Percentiles rank a stretch among this genome's conserved stretches.
Conservation (phyloP, 1,140 invertebrate genomes). For the Drosophila orena region DNA sequence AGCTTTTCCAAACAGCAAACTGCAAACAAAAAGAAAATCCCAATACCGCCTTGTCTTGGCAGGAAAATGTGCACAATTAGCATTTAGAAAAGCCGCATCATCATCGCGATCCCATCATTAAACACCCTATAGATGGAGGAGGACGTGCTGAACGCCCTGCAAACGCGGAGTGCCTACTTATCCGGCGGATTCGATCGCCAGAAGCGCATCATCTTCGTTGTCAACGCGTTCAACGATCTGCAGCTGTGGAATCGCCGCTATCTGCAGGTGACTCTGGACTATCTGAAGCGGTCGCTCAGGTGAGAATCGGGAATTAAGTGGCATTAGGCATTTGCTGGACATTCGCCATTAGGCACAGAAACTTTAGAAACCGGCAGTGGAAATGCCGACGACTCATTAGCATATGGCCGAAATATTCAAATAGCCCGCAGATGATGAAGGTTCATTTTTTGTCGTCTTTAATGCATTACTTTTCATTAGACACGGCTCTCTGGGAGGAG, state of each 20-base stretch:
- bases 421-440: slow-evolving; percentile 67
- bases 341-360: neutral
- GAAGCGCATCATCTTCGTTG: slow-evolving; percentile 87
- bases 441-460: slow-evolving; percentile 24
- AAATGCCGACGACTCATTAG: slow-evolving; percentile 60
- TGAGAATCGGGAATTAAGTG: slow-evolving; percentile 73
- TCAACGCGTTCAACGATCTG: slow-evolving; percentile 87
- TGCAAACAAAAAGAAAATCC: slow-evolving; percentile 51
- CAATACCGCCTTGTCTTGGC: slow-evolving; percentile 32
- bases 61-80: slow-evolving; percentile 60
- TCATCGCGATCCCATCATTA: slow-evolving; percentile 37
- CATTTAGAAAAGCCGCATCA: slow-evolving; percentile 54
- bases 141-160: slow-evolving; percentile 86
- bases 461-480: slow-evolving; percentile 66
- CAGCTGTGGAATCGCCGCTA: slow-evolving; percentile 85
- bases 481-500: slow-evolving; percentile 17
- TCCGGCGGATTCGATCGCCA: slow-evolving; percentile 89
- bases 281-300: slow-evolving; percentile 88
- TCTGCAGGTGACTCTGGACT: slow-evolving; percentile 87
- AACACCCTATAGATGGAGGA: slow-evolving; percentile 75
- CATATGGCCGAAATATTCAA: slow-evolving; percentile 75
- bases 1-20: slow-evolving; percentile 22
- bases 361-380: slow-evolving; percentile 10
- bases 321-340: neutral
- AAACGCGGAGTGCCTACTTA: slow-evolving; percentile 86